A percentile compares a stretch with the other conserved stretches of the same genome.
Evolutionary conservation across 2,888 invertebrate species (phyloP).

Genomic region (Philaethria dido): DNA sequence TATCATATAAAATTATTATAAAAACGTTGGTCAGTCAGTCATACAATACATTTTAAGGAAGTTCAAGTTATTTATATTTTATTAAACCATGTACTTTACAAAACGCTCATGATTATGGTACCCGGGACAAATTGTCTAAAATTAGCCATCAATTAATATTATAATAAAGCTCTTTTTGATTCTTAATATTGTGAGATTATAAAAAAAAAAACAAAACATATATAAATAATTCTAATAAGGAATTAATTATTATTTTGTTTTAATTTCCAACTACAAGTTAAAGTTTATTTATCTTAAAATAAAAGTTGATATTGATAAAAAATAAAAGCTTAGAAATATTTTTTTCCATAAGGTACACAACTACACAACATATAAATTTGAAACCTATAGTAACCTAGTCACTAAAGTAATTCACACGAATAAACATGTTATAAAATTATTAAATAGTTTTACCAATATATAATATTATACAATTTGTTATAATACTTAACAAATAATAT

Average conservation of each 20-base stretch:
- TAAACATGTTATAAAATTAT: too few relatives aligned
- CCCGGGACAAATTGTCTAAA: neutral
- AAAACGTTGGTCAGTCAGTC: constrained; percentile 40
- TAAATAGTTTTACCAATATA: neutral
- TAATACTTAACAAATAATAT: constrained; percentile 1
- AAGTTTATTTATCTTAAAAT: neutral
- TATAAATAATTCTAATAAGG: neutral
- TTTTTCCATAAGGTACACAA: neutral
- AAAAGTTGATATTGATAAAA: neutral
- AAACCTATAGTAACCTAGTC: neutral
- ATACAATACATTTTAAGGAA: constrained; percentile 18
- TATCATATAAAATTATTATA: constrained; percentile 38
- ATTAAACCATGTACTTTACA: constrained; percentile 18
- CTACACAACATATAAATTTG: neutral
- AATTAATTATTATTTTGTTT: neutral
- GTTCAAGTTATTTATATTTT: constrained; percentile 8
- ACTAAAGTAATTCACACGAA: neutral
- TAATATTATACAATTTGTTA: neutral
- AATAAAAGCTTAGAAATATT: neutral
- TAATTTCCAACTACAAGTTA: neutral
- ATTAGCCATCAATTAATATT: neutral
- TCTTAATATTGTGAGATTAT: neutral
- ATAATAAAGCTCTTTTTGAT: constrained; percentile 11
- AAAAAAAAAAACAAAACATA: neutral
- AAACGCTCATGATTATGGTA: neutral